Percentiles rank a stretch among this genome's conserved stretches.
These are phyloP conservation scores for Arvicanthis niloticus DNA, from an alignment of 2,113 vertebrate genomes.

Conservation along the genomic window DNA sequence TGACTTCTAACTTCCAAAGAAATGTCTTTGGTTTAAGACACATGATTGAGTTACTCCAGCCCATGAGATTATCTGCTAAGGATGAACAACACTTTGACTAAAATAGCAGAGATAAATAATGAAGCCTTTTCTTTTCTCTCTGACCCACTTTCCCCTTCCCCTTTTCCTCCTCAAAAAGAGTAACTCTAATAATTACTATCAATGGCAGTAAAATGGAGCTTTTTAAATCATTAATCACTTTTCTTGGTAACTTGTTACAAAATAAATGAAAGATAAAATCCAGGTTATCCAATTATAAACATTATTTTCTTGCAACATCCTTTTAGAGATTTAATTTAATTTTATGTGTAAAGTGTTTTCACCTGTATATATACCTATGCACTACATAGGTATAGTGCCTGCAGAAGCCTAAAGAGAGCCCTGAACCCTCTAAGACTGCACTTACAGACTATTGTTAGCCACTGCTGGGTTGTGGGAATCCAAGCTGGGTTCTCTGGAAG, in stretches of 20 bases:
- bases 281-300: neutral
- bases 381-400: neutral
- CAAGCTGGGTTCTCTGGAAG: neutral
- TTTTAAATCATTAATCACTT: neutral
- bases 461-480: neutral
- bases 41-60: neutral
- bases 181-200: neutral
- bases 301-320: neutral
- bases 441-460: neutral
- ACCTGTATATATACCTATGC: neutral
- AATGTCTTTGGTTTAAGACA: neutral
- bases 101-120: neutral
- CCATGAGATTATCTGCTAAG: neutral
- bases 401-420: neutral
- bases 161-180: neutral
- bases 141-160: too few relatives aligned
- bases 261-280: constrained; percentile 14
- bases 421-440: neutral
- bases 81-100: neutral
- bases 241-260: neutral
- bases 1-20: neutral
- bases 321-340: neutral
- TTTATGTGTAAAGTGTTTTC: neutral
- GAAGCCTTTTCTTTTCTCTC: neutral
- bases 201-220: neutral